Conservation (phyloP, 2,888 invertebrate genomes). For the Thyatira batis region DNA sequence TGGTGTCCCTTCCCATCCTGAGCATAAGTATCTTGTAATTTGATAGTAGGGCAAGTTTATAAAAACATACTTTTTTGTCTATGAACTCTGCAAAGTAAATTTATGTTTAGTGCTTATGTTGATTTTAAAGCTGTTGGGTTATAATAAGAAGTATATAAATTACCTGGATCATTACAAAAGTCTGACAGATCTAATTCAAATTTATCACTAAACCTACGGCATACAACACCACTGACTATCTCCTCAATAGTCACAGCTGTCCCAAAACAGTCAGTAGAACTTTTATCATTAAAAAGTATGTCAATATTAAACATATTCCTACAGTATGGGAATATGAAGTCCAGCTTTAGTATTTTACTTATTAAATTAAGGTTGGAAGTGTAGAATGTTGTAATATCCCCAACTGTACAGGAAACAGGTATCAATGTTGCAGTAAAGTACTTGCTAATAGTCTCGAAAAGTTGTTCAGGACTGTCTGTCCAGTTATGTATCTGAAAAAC, state of each 20-base stretch:
- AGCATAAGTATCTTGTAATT: slow-evolving; percentile 70
- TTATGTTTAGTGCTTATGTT: no score
- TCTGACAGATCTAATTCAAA: slow-evolving; percentile 63
- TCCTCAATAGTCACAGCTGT: slow-evolving; percentile 51
- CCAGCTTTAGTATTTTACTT: slow-evolving; percentile 56
- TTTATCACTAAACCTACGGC: slow-evolving; percentile 52
- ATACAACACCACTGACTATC: slow-evolving; percentile 55
- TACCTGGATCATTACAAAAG: slow-evolving; percentile 66
- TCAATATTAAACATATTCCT: slow-evolving; percentile 65
- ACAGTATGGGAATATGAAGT: slow-evolving; percentile 65
- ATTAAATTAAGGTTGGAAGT: slow-evolving; percentile 60
- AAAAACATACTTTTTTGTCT: slow-evolving; percentile 59
- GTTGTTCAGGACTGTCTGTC: slow-evolving; percentile 39
- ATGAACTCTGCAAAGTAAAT: slow-evolving; percentile 56
- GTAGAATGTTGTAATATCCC: slow-evolving; percentile 57
- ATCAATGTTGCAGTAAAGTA: slow-evolving; percentile 52
- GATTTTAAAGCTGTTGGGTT: not conserved
- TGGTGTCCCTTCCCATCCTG: slow-evolving; percentile 67
- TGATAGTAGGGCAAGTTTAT: slow-evolving; percentile 57
- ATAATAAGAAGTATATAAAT: slow-evolving; percentile 4
- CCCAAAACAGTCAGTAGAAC: slow-evolving; percentile 58
- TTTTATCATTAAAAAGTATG: slow-evolving; percentile 64
- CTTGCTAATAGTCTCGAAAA: slow-evolving; percentile 55
- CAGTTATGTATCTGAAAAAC: slow-evolving; percentile 64
- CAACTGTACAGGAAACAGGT: slow-evolving; percentile 50